Base-by-base conservation (phyloP, 2,797 vertebrate genomes). In the Capromys pilorides region DNA sequence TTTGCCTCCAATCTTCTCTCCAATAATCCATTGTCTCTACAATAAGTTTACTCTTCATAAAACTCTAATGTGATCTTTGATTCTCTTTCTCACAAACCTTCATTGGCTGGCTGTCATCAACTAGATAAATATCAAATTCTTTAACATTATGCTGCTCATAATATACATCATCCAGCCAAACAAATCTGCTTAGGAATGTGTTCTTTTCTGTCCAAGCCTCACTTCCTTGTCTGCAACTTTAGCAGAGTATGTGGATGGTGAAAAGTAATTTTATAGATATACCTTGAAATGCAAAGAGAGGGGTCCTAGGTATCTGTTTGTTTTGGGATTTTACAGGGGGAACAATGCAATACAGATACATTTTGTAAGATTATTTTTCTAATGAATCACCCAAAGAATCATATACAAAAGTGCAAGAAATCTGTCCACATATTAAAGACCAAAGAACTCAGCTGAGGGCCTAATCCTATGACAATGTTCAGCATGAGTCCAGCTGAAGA, bases 221-320 rank as follows among this genome's bases (percentile, higher is more conserved):
- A 22, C 28, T 92, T 92, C 51, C 73, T 36, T 75, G 31, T 36
- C 75, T 92, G 62, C 6, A 57, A 31, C 90, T 78, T 94, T 88
- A 83, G n/a, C 69, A 26, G 45, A 67, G 22, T 85, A 18, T 77
- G 39, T 66, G 61, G 18, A 89, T 19, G 36, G 2, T 45, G 39
- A 91, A 92, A 87, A 41, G 61, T 69, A 75, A 77, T 62, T 95
- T 97, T 86, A 82, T 61, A 85, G 73, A 77, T 90, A 88, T 86
- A 92, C 61, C 90, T 92, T 77, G 62, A 96, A 96, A 82, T 59
- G 8, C 36, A 87, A 86, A 31, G 89, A 75, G 14, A 93, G 28
- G 85, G 59, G 67, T 54, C 13, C 66, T 93, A 66, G 12, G 16
- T 73, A 4, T 57, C 54, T 16, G 4, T 18, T 57, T 19, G 54